These are phyloP conservation scores for Leptodirus hochenwartii DNA, from an alignment of 2,888 invertebrate genomes.

Conservation along the genomic window DNA sequence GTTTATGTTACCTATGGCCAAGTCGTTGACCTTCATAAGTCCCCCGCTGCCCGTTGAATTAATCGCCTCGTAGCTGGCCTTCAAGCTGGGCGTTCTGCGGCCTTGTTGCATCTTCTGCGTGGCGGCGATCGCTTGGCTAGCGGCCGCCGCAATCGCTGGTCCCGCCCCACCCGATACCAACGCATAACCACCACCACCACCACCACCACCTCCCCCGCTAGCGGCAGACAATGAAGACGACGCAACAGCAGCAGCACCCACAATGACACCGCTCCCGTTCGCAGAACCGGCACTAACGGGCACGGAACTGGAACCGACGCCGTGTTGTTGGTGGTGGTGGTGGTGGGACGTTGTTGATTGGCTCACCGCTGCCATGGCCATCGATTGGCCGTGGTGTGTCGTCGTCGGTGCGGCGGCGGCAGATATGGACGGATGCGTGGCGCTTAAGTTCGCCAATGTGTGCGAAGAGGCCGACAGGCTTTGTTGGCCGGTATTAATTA, in stretches of 20 bases:
- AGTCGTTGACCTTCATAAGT: conserved; percentile 10
- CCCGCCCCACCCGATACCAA: conserved; percentile 74
- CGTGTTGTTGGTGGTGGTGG: conserved; percentile 5
- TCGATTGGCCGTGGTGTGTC: no score
- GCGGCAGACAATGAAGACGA: no score
- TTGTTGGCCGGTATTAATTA: no score
- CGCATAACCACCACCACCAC: conserved; percentile 47
- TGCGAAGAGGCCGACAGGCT: no score
- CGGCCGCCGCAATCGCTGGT: conserved; percentile 83
- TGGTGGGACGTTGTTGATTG: conserved; percentile 17
- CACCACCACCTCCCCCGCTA: no score
- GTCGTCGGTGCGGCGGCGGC: no score
- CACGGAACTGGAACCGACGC: conserved; percentile 11
- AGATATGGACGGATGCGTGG: no score
- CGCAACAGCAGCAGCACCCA: no score
- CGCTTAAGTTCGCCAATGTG: no score
- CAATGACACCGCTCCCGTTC: no score
- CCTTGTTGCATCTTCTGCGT: conserved; percentile 95
- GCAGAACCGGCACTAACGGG: conserved; percentile 31
- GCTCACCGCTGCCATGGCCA: no score
- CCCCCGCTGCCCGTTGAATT: conserved; percentile 40
- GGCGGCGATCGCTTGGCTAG: conserved; percentile 79
- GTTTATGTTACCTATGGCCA: conserved; percentile 11
- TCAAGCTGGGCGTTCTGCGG: conserved; percentile 78
- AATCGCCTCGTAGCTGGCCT: conserved; percentile 88